Percentiles rank a stretch among this genome's conserved stretches.
Evolutionary conservation across 2,888 invertebrate species (phyloP).

Genomic region (Hedychridium roseum): DNA sequence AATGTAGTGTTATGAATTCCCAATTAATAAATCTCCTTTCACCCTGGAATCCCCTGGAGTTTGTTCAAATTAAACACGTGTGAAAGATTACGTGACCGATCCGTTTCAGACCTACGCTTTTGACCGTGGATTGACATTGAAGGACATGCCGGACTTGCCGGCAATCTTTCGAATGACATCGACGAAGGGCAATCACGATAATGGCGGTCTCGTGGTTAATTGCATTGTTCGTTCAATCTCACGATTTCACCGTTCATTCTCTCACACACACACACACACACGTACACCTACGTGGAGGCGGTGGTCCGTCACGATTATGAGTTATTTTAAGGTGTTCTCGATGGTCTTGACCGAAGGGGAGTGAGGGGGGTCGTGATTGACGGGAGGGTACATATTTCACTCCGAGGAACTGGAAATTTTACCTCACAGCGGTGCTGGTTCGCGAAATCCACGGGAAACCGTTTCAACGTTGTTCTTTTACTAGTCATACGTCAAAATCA

Average conservation of each 20-base stretch:
- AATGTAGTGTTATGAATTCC: background rate
- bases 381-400: constrained; percentile 32
- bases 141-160: background rate
- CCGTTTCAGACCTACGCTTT: no score
- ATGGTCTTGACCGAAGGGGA: constrained; percentile 2
- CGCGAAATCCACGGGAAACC: no score
- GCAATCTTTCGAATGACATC: background rate
- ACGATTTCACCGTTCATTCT: no score
- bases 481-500: no score
- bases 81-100: background rate
- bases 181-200: constrained; percentile 11
- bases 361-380: constrained; percentile 24
- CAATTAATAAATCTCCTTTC: background rate
- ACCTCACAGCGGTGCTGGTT: no score
- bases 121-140: background rate
- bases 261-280: no score
- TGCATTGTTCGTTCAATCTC: constrained; percentile 21
- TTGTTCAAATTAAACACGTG: no score
- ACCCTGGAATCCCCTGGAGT: no score
- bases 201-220: constrained; percentile 32
- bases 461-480: no score
- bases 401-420: no score
- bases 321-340: constrained; percentile 24
- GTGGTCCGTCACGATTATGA: constrained; percentile 28
- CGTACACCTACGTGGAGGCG: no score